These are phyloP conservation scores for Dendrocincla tyrannina DNA, from an alignment of 2,797 vertebrate species.

Conservation along the genomic window DNA sequence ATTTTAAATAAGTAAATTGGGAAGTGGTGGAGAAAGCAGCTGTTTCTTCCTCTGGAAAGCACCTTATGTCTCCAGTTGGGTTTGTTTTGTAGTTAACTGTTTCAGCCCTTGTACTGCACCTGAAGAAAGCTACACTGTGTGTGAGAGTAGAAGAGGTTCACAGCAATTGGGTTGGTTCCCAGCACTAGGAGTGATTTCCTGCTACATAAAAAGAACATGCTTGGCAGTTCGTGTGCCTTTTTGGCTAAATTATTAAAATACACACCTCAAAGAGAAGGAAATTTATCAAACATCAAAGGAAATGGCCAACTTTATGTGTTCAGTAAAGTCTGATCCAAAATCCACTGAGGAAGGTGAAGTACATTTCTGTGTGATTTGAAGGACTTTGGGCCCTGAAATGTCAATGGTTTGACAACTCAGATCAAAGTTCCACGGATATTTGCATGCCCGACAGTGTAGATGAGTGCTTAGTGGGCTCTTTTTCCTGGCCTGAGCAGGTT, in stretches of 20 bases:
- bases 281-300: background rate
- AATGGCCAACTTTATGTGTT: background rate
- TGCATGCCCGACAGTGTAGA: background rate
- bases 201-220: background rate
- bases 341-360: background rate
- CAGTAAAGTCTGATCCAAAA: background rate
- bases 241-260: slow-evolving; percentile 34
- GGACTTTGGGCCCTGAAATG: background rate
- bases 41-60: background rate
- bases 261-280: background rate
- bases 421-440: background rate
- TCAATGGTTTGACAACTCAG: background rate
- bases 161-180: background rate
- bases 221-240: background rate
- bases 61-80: background rate
- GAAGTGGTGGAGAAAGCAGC: background rate
- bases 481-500: background rate
- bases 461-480: background rate
- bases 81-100: background rate
- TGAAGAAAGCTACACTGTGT: background rate
- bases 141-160: background rate
- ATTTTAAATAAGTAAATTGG: background rate
- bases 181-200: background rate
- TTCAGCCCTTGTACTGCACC: background rate
- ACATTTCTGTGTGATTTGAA: background rate